Percentiles rank a stretch among this genome's conserved stretches.
These are phyloP conservation scores for Abrostola triplasia DNA, from an alignment of 2,888 invertebrate species.

Conservation along the genomic window DNA sequence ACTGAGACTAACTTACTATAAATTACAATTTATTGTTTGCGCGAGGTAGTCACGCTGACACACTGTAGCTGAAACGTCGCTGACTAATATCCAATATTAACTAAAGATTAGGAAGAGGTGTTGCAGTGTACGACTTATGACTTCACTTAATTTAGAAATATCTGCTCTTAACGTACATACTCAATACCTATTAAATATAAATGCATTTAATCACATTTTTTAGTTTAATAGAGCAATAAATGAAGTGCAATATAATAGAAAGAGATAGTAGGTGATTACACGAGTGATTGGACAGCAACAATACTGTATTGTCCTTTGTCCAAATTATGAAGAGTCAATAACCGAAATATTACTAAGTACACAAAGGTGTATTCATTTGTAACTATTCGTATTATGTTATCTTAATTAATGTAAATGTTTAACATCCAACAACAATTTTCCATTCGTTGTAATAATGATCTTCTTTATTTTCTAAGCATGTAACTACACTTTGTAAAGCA, in stretches of 20 bases:
- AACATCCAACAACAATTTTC: slow-evolving; percentile 30
- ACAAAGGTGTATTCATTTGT: slow-evolving; percentile 37
- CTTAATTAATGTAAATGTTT: slow-evolving; percentile 27
- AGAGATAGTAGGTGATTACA: slow-evolving; percentile 58
- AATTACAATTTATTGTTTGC: slow-evolving; percentile 59
- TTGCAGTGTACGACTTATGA: slow-evolving; percentile 26
- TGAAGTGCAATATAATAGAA: slow-evolving; percentile 19
- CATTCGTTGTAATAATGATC: slow-evolving; percentile 36
- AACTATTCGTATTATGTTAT: slow-evolving; percentile 19
- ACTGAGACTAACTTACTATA: slow-evolving; percentile 62
- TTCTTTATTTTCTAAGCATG: slow-evolving; percentile 37
- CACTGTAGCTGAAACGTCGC: slow-evolving; percentile 52
- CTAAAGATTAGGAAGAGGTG: slow-evolving; percentile 37
- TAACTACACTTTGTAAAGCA: slow-evolving; percentile 18
- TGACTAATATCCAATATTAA: slow-evolving; percentile 68
- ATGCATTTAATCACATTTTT: slow-evolving; percentile 8
- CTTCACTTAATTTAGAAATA: no score
- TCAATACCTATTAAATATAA: slow-evolving; percentile 2
- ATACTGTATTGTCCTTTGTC: slow-evolving; percentile 63
- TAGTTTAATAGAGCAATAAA: slow-evolving; percentile 21
- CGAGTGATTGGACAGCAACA: slow-evolving; percentile 73
- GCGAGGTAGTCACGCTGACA: slow-evolving; percentile 58
- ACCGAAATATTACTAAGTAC: slow-evolving; percentile 43
- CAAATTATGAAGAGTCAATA: slow-evolving; percentile 56
- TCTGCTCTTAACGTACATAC: not conserved